Conservation (phyloP, 2,888 invertebrate genomes). For the Hipparchia semele region DNA sequence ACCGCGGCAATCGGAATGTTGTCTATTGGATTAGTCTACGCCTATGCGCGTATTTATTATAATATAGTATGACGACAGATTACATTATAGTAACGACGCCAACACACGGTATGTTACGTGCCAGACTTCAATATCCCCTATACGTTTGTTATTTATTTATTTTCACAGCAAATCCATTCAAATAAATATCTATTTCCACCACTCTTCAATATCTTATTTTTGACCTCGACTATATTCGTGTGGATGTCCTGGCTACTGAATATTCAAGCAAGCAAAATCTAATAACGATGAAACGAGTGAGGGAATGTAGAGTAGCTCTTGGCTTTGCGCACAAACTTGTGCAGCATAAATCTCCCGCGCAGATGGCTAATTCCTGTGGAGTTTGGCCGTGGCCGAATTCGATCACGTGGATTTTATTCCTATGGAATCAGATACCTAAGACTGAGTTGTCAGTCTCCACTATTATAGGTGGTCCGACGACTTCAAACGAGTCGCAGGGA, state of each 20-base stretch:
- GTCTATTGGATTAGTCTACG: not conserved
- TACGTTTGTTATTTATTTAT: not conserved
- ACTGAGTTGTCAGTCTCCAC: too few species aligned
- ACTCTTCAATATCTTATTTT: not conserved
- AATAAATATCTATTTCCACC: constrained; percentile 4
- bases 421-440: not conserved
- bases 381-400: too few species aligned
- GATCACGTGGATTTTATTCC: not conserved
- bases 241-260: too few species aligned
- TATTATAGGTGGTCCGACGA: too few species aligned
- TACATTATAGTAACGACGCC: not conserved
- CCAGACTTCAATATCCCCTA: not conserved
- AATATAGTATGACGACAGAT: too few species aligned
- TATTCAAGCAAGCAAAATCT: too few species aligned
- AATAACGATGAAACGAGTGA: too few species aligned
- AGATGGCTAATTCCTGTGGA: too few species aligned
- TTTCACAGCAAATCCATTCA: not conserved
- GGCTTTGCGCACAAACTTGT: too few species aligned
- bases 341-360: too few species aligned
- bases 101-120: constrained; percentile 11
- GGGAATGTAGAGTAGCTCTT: too few species aligned
- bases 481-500: too few species aligned
- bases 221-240: not conserved
- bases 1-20: not conserved
- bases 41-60: not conserved